Evolutionary conservation across 2,888 invertebrate genomes (phyloP).

Genomic region (Lycophotia porphyrea): DNA sequence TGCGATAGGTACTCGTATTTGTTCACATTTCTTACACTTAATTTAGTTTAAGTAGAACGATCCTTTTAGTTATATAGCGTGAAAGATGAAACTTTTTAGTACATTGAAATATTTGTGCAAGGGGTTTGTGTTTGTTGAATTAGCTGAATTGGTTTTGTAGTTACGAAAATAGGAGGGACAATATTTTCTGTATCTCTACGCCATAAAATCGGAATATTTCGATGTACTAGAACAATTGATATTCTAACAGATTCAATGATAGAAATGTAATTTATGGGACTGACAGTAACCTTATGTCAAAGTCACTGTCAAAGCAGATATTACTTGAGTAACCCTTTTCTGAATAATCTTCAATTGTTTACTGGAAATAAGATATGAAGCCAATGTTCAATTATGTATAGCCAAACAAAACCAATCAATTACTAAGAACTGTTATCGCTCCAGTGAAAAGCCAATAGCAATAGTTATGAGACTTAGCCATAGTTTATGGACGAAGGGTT

Average conservation of each 20-base stretch:
- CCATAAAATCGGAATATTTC: neutral
- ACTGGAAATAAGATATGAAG: neutral
- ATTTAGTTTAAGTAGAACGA: slow-evolving; percentile 76
- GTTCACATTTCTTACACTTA: slow-evolving; percentile 76
- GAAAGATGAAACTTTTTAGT: slow-evolving; percentile 64
- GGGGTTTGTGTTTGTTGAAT: slow-evolving; percentile 29
- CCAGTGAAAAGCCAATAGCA: slow-evolving; percentile 7
- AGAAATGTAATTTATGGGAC: neutral
- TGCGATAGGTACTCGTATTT: slow-evolving; percentile 72
- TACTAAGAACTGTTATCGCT: slow-evolving; percentile 6
- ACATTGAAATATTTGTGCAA: slow-evolving; percentile 46
- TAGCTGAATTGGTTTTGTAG: slow-evolving; percentile 1
- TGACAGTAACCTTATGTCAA: neutral
- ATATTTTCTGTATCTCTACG: neutral
- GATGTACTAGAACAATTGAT: neutral
- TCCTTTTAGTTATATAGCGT: slow-evolving; percentile 62
- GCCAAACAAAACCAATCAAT: slow-evolving; percentile 15
- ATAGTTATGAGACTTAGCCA: neutral
- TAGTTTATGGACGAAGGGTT: slow-evolving; percentile 16
- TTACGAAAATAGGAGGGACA: neutral
- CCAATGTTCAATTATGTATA: neutral
- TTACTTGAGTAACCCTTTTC: no score
- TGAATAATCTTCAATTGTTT: neutral
- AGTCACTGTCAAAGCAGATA: neutral
- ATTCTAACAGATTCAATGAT: neutral